phyloP scores from a whole-genome alignment of 1,140 invertebrate species.

The Drosophila biarmipes region DNA sequence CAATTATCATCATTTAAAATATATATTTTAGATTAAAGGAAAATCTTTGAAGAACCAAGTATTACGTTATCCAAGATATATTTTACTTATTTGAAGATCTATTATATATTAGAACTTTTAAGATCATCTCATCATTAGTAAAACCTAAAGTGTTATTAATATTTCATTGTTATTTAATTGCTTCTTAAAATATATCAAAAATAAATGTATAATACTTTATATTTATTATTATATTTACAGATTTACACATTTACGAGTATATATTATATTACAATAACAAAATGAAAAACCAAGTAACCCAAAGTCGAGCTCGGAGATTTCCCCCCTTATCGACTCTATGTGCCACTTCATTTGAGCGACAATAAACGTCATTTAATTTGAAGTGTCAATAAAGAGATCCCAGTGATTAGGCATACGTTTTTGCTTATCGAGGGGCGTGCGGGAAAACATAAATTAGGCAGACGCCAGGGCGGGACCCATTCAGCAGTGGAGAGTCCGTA shows the following conservation, averaged over 20 bases:
- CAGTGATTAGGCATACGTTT: conserved; percentile 22
- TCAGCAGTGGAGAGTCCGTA: conserved; percentile 19
- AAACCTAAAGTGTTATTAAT: too few relatives aligned
- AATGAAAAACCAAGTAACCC: conserved; percentile 1
- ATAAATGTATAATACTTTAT: too few relatives aligned
- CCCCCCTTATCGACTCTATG: conserved; percentile 4
- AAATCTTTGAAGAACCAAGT: neutral
- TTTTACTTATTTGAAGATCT: too few relatives aligned
- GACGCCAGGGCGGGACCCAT: conserved; percentile 21
- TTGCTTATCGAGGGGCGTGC: conserved; percentile 30
- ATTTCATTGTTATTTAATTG: too few relatives aligned
- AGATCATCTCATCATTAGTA: too few relatives aligned
- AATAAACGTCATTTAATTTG: conserved; percentile 51
- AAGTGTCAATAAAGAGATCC: conserved; percentile 47
- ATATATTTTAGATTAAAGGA: neutral
- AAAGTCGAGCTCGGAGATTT: neutral
- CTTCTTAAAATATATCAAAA: too few relatives aligned
- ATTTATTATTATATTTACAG: too few relatives aligned
- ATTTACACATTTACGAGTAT: too few relatives aligned
- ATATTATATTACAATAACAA: too few relatives aligned
- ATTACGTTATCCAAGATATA: too few relatives aligned
- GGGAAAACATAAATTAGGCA: conserved; percentile 39
- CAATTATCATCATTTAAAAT: too few relatives aligned
- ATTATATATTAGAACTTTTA: too few relatives aligned
- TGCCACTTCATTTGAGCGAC: conserved; percentile 37